Base-by-base conservation (phyloP, 2,113 vertebrate species). In the Diadophis punctatus region DNA sequence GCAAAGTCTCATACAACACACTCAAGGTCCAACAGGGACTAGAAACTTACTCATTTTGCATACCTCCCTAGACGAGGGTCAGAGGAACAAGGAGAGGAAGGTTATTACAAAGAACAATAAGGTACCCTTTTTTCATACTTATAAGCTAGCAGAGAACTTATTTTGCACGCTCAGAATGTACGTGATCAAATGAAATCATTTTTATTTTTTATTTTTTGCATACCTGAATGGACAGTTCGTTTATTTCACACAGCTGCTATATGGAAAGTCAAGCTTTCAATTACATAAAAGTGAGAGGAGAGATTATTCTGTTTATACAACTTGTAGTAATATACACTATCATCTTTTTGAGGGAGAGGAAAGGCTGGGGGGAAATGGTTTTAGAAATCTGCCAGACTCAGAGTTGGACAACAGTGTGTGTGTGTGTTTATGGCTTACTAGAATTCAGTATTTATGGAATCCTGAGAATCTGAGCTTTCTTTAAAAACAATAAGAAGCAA, bases 391-490 rank as follows among this genome's bases (percentile, higher is more conserved):
- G 88, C 53, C 74, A 93, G 88, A 34, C 49, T 49, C 60, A 88
- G 34, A 53, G 60, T 22, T 88, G 91, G 80, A 90, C 55, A 93
- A n/a, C 9, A 86, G 53, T 30, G 8, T 68, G 4, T 68, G 56
- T 34, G 18, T 46, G 80, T 18, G 9, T 88, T 60, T 90, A 86
- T 93, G 92, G 92, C 74, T 90, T 93, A 90, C 55, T n/a, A 85
- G 74, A 92, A 90, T 63, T 48, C 43, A 86, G 16, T 86, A 90
- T 55, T 86, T 90, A 55, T 52, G 80, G 55, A 90, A 86, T 86
- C 92, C 88, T 86, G 92, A 93, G 92, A 90, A 90, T 86, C 88
- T 86, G 88, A 86, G 23, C 74, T 92, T 92, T 92, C 74, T 46
- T 92, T 53, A 52, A 51, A 89, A 80, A 74, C 68, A 74, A 39